A percentile compares a stretch with the other conserved stretches of the same genome.
These are phyloP conservation scores for Opisthograptis luteolata DNA, from an alignment of 2,888 invertebrate species.

Conservation along the genomic window DNA sequence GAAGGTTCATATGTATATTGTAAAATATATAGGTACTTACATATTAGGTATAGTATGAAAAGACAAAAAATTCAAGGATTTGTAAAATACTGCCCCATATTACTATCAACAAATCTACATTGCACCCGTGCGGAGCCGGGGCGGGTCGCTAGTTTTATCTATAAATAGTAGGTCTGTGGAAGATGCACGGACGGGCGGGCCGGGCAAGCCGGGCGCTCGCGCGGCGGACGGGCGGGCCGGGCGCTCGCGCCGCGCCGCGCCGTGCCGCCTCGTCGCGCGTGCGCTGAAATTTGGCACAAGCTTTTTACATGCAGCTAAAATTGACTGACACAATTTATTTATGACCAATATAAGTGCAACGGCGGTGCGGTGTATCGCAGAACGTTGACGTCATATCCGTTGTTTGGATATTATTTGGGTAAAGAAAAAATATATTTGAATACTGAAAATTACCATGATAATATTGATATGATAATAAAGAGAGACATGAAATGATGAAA, in stretches of 20 bases:
- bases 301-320: constrained; percentile 60
- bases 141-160: no score
- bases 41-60: no score
- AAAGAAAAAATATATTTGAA: not conserved
- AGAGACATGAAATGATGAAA: no score
- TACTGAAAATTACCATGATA: not conserved
- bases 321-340: constrained; percentile 61
- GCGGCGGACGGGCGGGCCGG: constrained; percentile 40
- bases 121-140: no score
- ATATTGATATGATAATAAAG: no score
- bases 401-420: not conserved
- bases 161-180: constrained; percentile 63
- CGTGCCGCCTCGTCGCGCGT: constrained; percentile 30
- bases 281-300: constrained; percentile 68
- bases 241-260: constrained; percentile 10
- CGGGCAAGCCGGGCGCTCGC: constrained; percentile 30
- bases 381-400: constrained; percentile 35
- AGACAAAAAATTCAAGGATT: no score
- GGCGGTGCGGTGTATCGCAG: constrained; percentile 6
- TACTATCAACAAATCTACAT: no score
- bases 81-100: no score
- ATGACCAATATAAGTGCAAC: constrained; percentile 41
- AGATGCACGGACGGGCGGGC: constrained; percentile 47
- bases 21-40: no score
- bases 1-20: no score